Conservation (phyloP, 2,113 vertebrate genomes). For the Aepyceros melampus region DNA sequence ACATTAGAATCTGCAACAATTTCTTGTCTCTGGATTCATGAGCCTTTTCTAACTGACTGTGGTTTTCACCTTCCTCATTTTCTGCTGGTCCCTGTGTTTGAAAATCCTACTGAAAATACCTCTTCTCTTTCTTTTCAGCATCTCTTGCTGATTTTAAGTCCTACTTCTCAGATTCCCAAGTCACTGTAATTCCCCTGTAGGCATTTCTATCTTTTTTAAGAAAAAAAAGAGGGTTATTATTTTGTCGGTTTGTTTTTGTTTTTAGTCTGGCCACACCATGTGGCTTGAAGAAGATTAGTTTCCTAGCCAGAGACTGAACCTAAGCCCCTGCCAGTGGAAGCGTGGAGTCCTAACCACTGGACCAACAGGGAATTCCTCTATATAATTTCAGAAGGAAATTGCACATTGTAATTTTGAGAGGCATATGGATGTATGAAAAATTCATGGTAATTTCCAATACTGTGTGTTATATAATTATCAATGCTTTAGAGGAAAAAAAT, state of each 20-base stretch:
- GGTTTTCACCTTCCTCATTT: neutral
- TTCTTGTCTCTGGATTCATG: neutral
- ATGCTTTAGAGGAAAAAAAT: neutral
- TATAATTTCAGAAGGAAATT: neutral
- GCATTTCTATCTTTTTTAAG: neutral
- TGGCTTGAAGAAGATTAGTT: neutral
- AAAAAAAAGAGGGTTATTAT: neutral
- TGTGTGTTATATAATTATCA: neutral
- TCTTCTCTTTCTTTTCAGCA: neutral
- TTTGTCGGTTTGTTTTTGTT: neutral
- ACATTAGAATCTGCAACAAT: rapidly evolving
- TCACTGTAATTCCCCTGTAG: neutral
- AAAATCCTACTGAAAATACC: neutral
- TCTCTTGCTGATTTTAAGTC: neutral
- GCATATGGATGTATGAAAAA: neutral
- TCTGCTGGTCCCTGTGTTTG: neutral
- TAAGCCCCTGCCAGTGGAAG: neutral
- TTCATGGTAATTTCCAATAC: neutral
- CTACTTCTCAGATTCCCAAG: neutral
- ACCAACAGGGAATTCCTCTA: neutral
- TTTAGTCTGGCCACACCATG: neutral
- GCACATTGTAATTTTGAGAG: neutral
- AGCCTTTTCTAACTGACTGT: neutral
- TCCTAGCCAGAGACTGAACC: neutral
- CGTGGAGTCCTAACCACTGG: neutral